phyloP scores from a whole-genome alignment of 2,888 invertebrate species.

The Phasia obesa region DNA sequence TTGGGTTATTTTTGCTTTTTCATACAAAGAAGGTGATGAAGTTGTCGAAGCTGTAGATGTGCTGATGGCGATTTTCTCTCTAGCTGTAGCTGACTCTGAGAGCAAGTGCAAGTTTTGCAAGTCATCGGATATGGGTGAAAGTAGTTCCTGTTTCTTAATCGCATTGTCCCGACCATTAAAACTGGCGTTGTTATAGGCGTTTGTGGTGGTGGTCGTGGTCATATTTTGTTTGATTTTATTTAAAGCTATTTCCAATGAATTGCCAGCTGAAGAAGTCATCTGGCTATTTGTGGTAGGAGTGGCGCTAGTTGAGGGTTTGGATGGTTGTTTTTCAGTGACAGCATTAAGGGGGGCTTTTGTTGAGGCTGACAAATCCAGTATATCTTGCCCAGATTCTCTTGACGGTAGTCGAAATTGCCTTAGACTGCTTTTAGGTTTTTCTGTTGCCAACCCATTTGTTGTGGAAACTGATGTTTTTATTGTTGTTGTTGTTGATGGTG shows the following conservation, averaged over 20 bases:
- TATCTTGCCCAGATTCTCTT: constrained; percentile 83
- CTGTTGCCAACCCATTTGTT: constrained; percentile 64
- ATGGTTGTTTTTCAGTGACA: constrained; percentile 32
- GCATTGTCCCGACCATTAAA: constrained; percentile 11
- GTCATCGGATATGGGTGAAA: constrained; percentile 74
- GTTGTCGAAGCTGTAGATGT: constrained; percentile 26
- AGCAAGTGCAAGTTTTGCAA: constrained; percentile 85
- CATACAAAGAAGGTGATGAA: constrained; percentile 79
- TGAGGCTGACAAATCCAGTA: constrained; percentile 83
- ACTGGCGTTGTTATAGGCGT: not conserved
- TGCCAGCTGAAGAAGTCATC: constrained; percentile 73
- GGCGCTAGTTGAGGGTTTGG: not conserved
- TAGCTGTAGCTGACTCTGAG: constrained; percentile 81
- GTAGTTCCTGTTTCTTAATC: constrained; percentile 48
- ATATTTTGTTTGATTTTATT: constrained; percentile 81
- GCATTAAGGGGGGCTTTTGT: constrained; percentile 55
- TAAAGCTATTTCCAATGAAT: constrained; percentile 78
- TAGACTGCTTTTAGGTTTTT: constrained; percentile 76
- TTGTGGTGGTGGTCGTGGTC: constrained; percentile 73
- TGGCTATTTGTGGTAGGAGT: constrained; percentile 73
- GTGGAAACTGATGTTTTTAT: constrained; percentile 28
- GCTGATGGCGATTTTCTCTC: constrained; percentile 81
- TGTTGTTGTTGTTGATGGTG: constrained; percentile 1
- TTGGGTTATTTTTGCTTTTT: constrained; percentile 80
- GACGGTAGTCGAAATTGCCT: constrained; percentile 79